These are phyloP conservation scores for Tetragnatha versicolor DNA, from an alignment of 1,140 invertebrate species.

Conservation along the genomic window DNA sequence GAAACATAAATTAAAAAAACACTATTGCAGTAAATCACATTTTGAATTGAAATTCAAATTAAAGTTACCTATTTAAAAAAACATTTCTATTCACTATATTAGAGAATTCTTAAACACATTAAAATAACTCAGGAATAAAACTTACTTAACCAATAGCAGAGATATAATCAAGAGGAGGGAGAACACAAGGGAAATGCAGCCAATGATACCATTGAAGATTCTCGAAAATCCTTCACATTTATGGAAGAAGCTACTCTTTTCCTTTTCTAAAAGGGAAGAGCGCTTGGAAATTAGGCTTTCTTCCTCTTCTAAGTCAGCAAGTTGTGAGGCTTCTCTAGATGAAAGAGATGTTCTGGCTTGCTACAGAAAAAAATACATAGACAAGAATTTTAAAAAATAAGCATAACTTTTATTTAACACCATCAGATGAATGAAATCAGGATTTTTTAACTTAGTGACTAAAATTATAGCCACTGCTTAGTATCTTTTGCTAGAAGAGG, in stretches of 20 bases:
- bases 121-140: neutral
- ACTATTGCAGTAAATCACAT: too few species aligned
- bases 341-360: conserved; percentile 54
- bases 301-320: conserved; percentile 63
- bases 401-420: too few species aligned
- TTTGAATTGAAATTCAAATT: too few species aligned
- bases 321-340: conserved; percentile 57
- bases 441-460: too few species aligned
- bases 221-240: conserved; percentile 10
- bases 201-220: conserved; percentile 13
- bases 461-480: too few species aligned
- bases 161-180: conserved; percentile 20
- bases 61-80: too few species aligned
- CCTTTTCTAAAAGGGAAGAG: conserved; percentile 10
- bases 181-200: conserved; percentile 10
- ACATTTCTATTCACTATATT: neutral
- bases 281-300: conserved; percentile 57
- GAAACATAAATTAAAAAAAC: too few species aligned
- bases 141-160: conserved; percentile 30
- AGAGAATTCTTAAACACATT: neutral
- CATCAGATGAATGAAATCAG: too few species aligned
- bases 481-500: too few species aligned
- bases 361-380: conserved; percentile 58
- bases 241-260: conserved; percentile 20
- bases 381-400: too few species aligned